Base-by-base conservation (phyloP, 2,888 invertebrate species). In the Drosophila nr. perissopoda region DNA sequence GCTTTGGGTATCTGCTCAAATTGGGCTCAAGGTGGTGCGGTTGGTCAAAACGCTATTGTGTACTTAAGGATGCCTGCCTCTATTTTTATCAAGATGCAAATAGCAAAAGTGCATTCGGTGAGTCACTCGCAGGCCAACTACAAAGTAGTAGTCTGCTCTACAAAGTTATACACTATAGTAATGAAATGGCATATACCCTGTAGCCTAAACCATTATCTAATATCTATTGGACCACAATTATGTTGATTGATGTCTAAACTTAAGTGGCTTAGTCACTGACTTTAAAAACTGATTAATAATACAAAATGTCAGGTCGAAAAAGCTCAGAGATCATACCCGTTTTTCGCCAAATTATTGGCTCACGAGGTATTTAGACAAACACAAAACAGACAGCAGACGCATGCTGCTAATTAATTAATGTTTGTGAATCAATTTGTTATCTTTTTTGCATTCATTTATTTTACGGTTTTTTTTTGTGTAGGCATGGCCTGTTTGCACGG, bases 401-500 rank as follows among this genome's bases (percentile, higher is more conserved):
- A 51, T 58, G 70, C 51, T 57, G 60, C 77, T 70, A 82, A 77
- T 84, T 88, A 84, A 88, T 80, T 78, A 72, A 69, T 52, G 36
- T 69, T 48, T 31, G 34, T 52, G 63, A 58, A 58, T 78, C 69
- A 81, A 70, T 66, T 73, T 49, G 61, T 25, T 38, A n/a, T 56
- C 5, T 38, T 38, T 29, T 10, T 45, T 45, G 25, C 4, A 16
- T 42, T 21, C 3, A 10, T 11, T 42, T 42, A 10, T 11, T 33
- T 11, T 10, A 10, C 31, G 16, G 16, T 16, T 13, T 45, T 38
- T 16, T 58, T 49, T 75, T 62, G 61, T 69, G 34, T 67, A 98
- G 98, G 98, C 69, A 97, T 98, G 94, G 97, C 97, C 54, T 98
- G 98, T 93, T 95, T 99, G 52, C 99, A 99, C 93, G 99, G 99